A percentile compares a stretch with the other conserved stretches of the same genome.
These are phyloP conservation scores for Saccostrea echinata DNA, from an alignment of 1,140 invertebrate genomes.

Conservation along the genomic window DNA sequence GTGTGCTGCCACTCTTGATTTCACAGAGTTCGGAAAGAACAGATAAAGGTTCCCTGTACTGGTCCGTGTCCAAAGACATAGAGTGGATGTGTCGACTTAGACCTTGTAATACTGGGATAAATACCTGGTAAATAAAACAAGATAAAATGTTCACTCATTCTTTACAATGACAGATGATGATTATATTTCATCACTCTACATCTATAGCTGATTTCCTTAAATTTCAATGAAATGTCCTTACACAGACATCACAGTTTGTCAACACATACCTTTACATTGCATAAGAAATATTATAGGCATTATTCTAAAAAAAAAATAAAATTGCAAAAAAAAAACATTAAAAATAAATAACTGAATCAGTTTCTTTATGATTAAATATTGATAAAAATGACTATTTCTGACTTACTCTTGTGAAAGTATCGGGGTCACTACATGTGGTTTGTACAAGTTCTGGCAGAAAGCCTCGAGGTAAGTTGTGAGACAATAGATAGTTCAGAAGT, in stretches of 20 bases:
- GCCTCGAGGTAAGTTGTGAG: slow-evolving; percentile 85
- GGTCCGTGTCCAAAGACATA: slow-evolving; percentile 86
- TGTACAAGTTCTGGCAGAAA: slow-evolving; percentile 85
- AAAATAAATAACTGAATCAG: too few species aligned
- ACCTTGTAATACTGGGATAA: slow-evolving; percentile 86
- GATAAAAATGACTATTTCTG: neutral
- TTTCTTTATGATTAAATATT: too few species aligned
- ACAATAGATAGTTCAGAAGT: slow-evolving; percentile 83
- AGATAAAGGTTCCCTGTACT: slow-evolving; percentile 86
- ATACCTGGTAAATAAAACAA: slow-evolving; percentile 78
- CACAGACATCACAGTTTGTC: too few species aligned
- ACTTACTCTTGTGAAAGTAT: slow-evolving; percentile 83
- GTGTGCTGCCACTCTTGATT: slow-evolving; percentile 84
- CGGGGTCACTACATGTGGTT: slow-evolving; percentile 82
- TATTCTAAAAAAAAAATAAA: too few species aligned
- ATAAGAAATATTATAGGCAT: too few species aligned
- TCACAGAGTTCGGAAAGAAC: slow-evolving; percentile 87
- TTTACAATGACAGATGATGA: too few species aligned
- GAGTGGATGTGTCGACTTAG: slow-evolving; percentile 86
- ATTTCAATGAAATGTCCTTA: too few species aligned
- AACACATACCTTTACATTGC: too few species aligned
- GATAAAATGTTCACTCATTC: neutral
- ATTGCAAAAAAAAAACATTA: too few species aligned
- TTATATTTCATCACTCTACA: too few species aligned
- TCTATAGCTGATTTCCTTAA: too few species aligned